Evolutionary conservation across 2,888 invertebrate genomes (phyloP).

Genomic region (Coleophora flavipennella): DNA sequence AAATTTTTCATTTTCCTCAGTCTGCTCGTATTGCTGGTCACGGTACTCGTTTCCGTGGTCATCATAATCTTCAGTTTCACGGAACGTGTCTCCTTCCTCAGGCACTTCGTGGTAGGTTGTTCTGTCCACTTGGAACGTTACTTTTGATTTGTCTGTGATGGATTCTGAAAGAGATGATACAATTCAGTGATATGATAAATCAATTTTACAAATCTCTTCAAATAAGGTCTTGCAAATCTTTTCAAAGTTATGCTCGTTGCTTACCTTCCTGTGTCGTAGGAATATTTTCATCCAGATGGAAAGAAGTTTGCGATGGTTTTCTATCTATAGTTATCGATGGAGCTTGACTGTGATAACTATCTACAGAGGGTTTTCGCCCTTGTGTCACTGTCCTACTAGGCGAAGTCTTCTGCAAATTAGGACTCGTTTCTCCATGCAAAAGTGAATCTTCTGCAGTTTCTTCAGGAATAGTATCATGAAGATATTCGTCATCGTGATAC

Average conservation of each 20-base stretch:
- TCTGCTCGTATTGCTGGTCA: slow-evolving; percentile 36
- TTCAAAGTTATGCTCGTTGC: no score
- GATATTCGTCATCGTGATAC: slow-evolving; percentile 57
- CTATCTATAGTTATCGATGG: slow-evolving; percentile 56
- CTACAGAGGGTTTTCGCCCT: slow-evolving; percentile 57
- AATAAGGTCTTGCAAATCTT: no score
- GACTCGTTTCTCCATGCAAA: slow-evolving; percentile 39
- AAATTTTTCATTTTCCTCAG: slow-evolving; percentile 48
- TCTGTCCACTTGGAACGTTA: slow-evolving; percentile 54
- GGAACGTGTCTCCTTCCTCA: slow-evolving; percentile 40
- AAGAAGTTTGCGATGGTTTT: slow-evolving; percentile 63
- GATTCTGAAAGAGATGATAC: slow-evolving; percentile 30
- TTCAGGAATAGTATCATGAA: slow-evolving; percentile 51
- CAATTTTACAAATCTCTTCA: no score
- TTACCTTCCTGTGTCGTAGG: slow-evolving; percentile 59
- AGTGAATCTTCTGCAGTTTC: slow-evolving; percentile 48
- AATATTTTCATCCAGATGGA: slow-evolving; percentile 68
- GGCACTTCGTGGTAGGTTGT: slow-evolving; percentile 60
- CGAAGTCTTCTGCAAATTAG: slow-evolving; percentile 52
- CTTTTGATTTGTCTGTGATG: slow-evolving; percentile 52
- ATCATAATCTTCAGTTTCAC: slow-evolving; percentile 41
- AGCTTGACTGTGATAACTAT: slow-evolving; percentile 62
- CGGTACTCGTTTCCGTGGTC: slow-evolving; percentile 46
- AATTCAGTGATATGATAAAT: neutral
- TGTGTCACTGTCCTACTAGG: slow-evolving; percentile 50